These are phyloP conservation scores for Mylabris phalerata DNA, from an alignment of 1,140 invertebrate species.

Conservation along the genomic window DNA sequence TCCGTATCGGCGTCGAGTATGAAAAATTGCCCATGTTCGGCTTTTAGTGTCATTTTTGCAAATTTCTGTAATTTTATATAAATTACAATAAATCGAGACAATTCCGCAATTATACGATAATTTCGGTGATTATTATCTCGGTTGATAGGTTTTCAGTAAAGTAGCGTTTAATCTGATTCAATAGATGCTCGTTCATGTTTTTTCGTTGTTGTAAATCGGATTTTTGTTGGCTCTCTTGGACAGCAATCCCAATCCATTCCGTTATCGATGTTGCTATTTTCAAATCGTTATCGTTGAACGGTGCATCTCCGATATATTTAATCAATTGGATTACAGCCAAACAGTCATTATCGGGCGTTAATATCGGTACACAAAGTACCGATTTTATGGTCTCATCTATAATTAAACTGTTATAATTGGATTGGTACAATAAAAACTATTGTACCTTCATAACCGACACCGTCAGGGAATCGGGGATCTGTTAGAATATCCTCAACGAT, in stretches of 20 bases:
- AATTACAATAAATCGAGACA: background rate
- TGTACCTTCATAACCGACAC: constrained; percentile 32
- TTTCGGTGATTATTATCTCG: constrained; percentile 49
- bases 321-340: constrained; percentile 49
- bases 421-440: background rate
- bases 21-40: constrained; percentile 48
- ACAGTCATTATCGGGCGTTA: constrained; percentile 48
- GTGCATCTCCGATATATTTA: constrained; percentile 36
- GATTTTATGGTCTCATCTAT: constrained; percentile 42
- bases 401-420: background rate
- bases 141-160: constrained; percentile 47
- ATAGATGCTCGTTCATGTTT: constrained; percentile 45
- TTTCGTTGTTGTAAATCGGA: constrained; percentile 45
- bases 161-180: constrained; percentile 46
- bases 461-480: constrained; percentile 47
- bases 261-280: constrained; percentile 42
- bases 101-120: constrained; percentile 39
- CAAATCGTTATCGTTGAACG: constrained; percentile 34
- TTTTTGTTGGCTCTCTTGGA: constrained; percentile 47
- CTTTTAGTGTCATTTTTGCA: constrained; percentile 47
- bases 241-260: constrained; percentile 51
- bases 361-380: constrained; percentile 48
- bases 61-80: constrained; percentile 40
- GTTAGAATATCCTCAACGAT: constrained; percentile 45
- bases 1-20: constrained; percentile 45